Evolutionary conservation across 2,797 vertebrate species (phyloP), one percentile per base, ranked within the genome.

Genomic region (Holocentrus rufus): DNA sequence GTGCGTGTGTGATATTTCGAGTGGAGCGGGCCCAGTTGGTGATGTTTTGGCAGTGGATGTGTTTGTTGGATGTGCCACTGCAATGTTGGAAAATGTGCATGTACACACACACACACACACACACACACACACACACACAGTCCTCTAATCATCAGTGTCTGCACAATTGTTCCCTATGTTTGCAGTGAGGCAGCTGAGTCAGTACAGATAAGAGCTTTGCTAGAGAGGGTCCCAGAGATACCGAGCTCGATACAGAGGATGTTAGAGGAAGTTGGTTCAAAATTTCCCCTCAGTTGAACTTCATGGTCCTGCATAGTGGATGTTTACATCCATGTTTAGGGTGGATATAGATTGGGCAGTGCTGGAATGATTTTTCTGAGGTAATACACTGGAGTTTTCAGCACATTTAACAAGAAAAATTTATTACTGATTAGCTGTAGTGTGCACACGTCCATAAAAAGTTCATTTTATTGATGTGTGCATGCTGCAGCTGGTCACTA

Each of bases 141-240:
- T 57, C 54, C 72, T 77, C 75, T 82, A 78, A 74, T 83, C 87
- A 83, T 87, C 80, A 89, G 82, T 89, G 77, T 84, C 83, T 85
- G 85, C 87, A 87, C 90, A 87, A 91, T 92, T 90, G 90, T 92
- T 90, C 80, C 47, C 79, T 53, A 72, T 93, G 91, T 94, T 93
- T 93, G 91, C 84, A 77, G 76, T 87, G 82, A 81, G 78, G 84
- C 88, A 91, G 92, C 93, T 93, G 93, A 92, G 92, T 89, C 89
- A 84, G 86, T 90, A 89, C 88, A 89, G 92, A 93, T 93, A 92
- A 93, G 90, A 81, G 87, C 77, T 78, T 72, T 72, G 83, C 84
- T 54, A 65, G 76, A 88, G 76, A 83, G 81, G 77, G 76, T 88
- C 82, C 83, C 85, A 84, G 53, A 87, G 85, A 89, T 85, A 83